phyloP scores from a whole-genome alignment of 1,140 invertebrate genomes.

The Drosophila navojoa region DNA sequence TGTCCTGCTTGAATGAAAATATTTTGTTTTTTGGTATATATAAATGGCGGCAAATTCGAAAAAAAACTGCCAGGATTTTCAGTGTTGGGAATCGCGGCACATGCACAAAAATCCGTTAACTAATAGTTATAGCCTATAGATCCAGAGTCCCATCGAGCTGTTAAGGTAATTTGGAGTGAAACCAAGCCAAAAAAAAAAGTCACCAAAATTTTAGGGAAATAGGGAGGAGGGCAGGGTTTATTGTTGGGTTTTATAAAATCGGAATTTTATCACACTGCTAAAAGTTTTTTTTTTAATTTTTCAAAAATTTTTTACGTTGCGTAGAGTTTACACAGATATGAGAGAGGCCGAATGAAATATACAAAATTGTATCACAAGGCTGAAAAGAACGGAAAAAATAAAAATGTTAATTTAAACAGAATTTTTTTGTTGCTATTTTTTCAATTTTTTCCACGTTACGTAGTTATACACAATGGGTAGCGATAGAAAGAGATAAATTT shows the following conservation, averaged over 20 bases:
- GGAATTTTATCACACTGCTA: constrained; percentile 34
- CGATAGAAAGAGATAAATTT: neutral
- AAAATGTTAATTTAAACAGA: neutral
- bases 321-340: constrained; percentile 15
- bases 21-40: constrained; percentile 70
- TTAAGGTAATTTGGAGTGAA: constrained; percentile 17
- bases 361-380: too few relatives aligned
- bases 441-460: too few relatives aligned
- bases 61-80: constrained; percentile 46
- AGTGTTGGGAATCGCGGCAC: constrained; percentile 52
- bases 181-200: constrained; percentile 60
- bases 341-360: neutral
- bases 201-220: constrained; percentile 46
- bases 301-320: constrained; percentile 26
- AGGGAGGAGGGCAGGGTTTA: too few relatives aligned
- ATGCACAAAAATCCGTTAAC: constrained; percentile 30
- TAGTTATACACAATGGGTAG: neutral
- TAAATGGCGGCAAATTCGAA: constrained; percentile 75
- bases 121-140: neutral
- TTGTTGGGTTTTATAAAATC: constrained; percentile 10
- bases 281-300: constrained; percentile 14
- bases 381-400: neutral
- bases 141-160: neutral
- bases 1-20: constrained; percentile 42
- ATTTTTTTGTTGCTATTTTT: too few relatives aligned